These are phyloP conservation scores for Dipodomys stephensi DNA, from an alignment of 2,113 vertebrate species.

Conservation along the genomic window DNA sequence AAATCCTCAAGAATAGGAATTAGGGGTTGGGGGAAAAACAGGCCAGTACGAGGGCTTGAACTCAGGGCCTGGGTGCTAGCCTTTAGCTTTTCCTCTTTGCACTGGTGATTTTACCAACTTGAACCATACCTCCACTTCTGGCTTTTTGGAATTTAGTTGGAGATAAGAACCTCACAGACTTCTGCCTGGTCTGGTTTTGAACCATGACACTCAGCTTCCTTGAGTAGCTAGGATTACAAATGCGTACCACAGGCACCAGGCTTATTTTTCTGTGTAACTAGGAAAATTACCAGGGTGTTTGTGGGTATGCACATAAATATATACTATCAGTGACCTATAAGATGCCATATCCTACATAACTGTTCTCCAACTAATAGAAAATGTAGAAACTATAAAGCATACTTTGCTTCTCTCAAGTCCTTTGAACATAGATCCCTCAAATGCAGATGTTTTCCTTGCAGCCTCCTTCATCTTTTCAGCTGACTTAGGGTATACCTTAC, in stretches of 20 bases:
- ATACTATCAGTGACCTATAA: neutral
- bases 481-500: neutral
- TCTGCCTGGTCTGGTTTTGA: too few species aligned
- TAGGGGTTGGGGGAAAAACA: neutral
- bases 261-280: slow-evolving; percentile 2
- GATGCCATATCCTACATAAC: neutral
- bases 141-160: too few species aligned
- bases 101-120: too few species aligned
- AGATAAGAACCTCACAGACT: too few species aligned
- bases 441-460: neutral
- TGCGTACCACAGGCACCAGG: too few species aligned
- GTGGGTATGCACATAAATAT: neutral
- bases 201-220: too few species aligned
- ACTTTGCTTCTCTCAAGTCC: neutral
- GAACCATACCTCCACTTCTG: too few species aligned
- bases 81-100: too few species aligned
- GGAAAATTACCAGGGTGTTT: neutral
- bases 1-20: neutral
- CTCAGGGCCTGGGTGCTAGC: too few species aligned
- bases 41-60: too few species aligned
- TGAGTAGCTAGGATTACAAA: too few species aligned
- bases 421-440: slow-evolving; percentile 7
- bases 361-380: neutral
- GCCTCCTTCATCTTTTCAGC: neutral
- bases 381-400: neutral